phyloP scores from a whole-genome alignment of 2,113 vertebrate species.

The Pelvicachromis taeniatus region DNA sequence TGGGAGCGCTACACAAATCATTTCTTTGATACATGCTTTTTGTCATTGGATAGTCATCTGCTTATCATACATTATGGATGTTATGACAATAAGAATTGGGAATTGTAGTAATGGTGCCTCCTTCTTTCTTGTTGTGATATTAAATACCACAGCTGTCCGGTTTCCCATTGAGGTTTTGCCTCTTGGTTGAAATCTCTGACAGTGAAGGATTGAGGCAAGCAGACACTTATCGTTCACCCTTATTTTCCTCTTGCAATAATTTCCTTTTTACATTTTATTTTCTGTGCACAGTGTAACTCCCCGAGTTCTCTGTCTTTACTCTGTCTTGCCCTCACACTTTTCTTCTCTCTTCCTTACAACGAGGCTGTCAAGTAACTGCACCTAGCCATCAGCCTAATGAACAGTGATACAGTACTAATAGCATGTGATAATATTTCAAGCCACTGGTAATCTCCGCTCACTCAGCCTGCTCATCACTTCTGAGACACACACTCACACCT shows the following conservation, averaged over 20 bases:
- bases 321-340: neutral
- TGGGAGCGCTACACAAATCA: neutral
- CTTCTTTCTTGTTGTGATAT: neutral
- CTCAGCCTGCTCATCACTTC: slow-evolving; percentile 57
- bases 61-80: neutral
- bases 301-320: neutral
- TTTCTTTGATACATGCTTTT: slow-evolving; percentile 11
- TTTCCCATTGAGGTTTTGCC: slow-evolving; percentile 6
- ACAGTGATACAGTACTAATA: slow-evolving; percentile 65
- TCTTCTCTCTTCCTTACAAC: slow-evolving; percentile 5
- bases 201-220: neutral
- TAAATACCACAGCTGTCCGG: neutral
- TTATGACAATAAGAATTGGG: neutral
- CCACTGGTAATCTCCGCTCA: slow-evolving; percentile 55
- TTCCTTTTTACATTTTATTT: neutral
- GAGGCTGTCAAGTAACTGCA: slow-evolving; percentile 27
- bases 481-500: neutral
- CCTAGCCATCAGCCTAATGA: slow-evolving; percentile 62
- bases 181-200: neutral
- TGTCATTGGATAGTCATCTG: neutral
- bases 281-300: neutral
- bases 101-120: neutral
- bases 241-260: neutral
- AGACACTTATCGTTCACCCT: neutral
- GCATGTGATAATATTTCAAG: slow-evolving; percentile 68